Evolutionary conservation across 92 coral and sea anemone species (phyloP), one percentile per base, ranked within the genome.

Genomic region (Virgularia gustaviana): DNA sequence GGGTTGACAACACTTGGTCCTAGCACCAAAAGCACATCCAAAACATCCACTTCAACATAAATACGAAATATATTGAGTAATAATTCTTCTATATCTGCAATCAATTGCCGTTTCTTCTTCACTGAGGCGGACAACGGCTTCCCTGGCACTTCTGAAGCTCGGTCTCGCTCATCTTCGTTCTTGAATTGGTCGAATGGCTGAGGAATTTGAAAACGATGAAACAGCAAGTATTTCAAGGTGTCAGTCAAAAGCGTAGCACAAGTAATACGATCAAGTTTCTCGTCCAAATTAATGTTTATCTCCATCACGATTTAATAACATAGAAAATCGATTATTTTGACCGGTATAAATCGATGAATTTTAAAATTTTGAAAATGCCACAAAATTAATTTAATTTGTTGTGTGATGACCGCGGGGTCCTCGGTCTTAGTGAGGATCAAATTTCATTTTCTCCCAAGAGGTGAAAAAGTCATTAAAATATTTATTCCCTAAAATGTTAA

Each of bases 1-100:
- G 99, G 91, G 72, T 96, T 94, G 63, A 94, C 95, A 57, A 88
- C 83, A 1, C 96, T 94, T 43, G 99, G 78, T 4, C 99, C 99
- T 56, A 88, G 83, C 52, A 89, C 59, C 29, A 94, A 72, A 24
- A 90, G 65, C 15, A 85, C 90, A 27, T 79, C 77, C 5, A 72
- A 66, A 45, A 94, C 87, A 3, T 52, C 33, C 38, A 89, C 57
- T 33, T 68, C 31, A 11, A 89, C 66, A 36, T 83, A 68, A 18
- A 74, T 83, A 23, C 75, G 76, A 19, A 72, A 61, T 30, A 94
- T 85, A 11, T 34, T 23, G 31, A 91, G 64, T 13, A 94, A 79
- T 43, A 94, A 47, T 47, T 83, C 70, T 75, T 89, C 89, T 45
- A 94, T 67, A 44, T 89, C 75, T 34, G 75, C 45, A 8, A 68